phyloP scores from a whole-genome alignment of 2,888 invertebrate species.

The Pasiphila rectangulata region DNA sequence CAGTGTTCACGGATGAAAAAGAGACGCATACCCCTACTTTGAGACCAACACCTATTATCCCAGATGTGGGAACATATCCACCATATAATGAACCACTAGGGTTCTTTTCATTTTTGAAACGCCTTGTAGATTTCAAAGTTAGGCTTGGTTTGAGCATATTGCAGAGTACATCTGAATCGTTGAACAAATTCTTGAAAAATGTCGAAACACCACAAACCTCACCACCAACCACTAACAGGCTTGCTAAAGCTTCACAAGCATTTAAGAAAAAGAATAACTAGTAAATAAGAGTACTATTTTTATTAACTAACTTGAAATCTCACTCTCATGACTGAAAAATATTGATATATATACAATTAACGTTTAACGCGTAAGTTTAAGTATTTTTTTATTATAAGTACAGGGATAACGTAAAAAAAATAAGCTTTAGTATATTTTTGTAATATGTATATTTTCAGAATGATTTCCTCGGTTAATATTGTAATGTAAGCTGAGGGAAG shows the following conservation, averaged over 20 bases:
- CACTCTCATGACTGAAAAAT: constrained; percentile 18
- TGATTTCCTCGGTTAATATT: constrained; percentile 60
- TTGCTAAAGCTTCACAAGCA: constrained; percentile 49
- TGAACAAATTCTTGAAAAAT: constrained; percentile 83
- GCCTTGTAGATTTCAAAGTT: constrained; percentile 85
- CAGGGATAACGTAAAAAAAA: constrained; percentile 33
- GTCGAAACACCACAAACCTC: constrained; percentile 64
- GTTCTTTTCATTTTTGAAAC: constrained; percentile 82
- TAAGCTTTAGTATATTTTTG: constrained; percentile 1
- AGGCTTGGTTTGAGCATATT: constrained; percentile 84
- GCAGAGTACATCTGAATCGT: constrained; percentile 84
- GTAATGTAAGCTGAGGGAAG: constrained; percentile 61
- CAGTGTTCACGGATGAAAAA: constrained; percentile 43
- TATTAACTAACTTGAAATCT: constrained; percentile 6
- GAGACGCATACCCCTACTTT: constrained; percentile 37
- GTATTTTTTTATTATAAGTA: constrained; percentile 23
- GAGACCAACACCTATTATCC: constrained; percentile 46
- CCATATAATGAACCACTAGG: constrained; percentile 62
- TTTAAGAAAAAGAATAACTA: constrained; percentile 13
- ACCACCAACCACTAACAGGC: constrained; percentile 27
- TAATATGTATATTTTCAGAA: constrained; percentile 72
- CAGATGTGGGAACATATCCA: constrained; percentile 68
- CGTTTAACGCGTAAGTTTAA: constrained; percentile 8
- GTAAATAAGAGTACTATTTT: background rate
- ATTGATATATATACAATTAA: background rate